Conservation (phyloP, 2,888 invertebrate species). For the Pimpla rufipes region DNA sequence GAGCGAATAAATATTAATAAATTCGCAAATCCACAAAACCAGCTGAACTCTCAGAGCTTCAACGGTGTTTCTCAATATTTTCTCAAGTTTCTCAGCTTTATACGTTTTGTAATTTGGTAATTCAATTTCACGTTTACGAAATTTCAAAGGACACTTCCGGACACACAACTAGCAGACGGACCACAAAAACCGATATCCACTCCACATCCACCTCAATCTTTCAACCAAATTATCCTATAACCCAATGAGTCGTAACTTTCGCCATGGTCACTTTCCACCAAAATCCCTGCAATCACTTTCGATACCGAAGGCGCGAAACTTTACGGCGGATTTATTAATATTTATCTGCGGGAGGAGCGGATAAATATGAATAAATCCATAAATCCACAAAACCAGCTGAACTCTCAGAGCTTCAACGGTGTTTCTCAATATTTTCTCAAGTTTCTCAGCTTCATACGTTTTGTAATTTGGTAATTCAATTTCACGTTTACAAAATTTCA, state of each 20-base stretch:
- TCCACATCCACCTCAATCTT: too few species aligned
- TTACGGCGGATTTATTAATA: too few species aligned
- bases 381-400: slow-evolving; percentile 26
- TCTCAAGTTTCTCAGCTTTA: background rate
- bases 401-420: slow-evolving; percentile 12
- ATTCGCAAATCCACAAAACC: slow-evolving; percentile 20
- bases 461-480: too few species aligned
- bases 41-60: slow-evolving; percentile 29
- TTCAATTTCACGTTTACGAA: too few species aligned
- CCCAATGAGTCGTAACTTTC: background rate
- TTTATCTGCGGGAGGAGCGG: slow-evolving; percentile 57
- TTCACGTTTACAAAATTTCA: too few species aligned
- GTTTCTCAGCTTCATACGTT: too few species aligned
- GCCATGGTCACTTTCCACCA: background rate
- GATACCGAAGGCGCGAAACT: slow-evolving; percentile 34
- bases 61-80: slow-evolving; percentile 2
- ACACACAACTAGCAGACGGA: too few species aligned
- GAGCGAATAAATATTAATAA: slow-evolving; percentile 68
- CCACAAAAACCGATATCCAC: too few species aligned
- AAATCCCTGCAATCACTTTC: slow-evolving; percentile 1
- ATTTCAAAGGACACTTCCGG: too few species aligned
- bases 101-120: too few species aligned
- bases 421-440: slow-evolving; percentile 9
- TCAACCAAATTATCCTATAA: too few species aligned
- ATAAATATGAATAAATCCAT: slow-evolving; percentile 64